Base-by-base conservation (phyloP, 2,888 invertebrate species). In the Apodemia mormo region DNA sequence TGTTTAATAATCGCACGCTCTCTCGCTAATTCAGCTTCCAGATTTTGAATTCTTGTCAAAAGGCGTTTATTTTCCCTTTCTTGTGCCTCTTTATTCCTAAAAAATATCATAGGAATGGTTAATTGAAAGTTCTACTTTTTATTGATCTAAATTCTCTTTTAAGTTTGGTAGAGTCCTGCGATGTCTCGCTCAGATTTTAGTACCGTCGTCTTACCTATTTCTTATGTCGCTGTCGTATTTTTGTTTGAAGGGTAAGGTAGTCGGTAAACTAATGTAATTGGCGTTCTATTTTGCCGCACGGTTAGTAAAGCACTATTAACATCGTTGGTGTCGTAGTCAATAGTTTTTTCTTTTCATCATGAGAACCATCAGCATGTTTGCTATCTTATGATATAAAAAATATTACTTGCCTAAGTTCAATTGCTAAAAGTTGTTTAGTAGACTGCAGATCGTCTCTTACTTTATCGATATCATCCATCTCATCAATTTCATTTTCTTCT, bases 401-500 rank as follows among this genome's bases (percentile, higher is more conserved):
- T 8, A 30, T 43, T 5, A 10, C 68, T 76, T 82, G 92, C 94
- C 95, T 94, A 77, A 98, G 90, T 89, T 98, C 98, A 71, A 97
- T 94, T 14, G 97, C 97, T 73, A 98, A 90, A 94, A 98, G 95
- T 90, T 98, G 98, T 87, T 98, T 98, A 8, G 97, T 97, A 71
- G 97, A 97, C 83, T 98, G 98, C 56, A 98, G 94, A 85, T 98
- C 98, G 82, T 98, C 98, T 77, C 98, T 94, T 29, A 97, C 96
- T 83, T 96, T 97, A 81, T 98, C 98, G 77, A 98, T 98, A 81
- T 98, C 98, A 78, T 98, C 98, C 94, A 97, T 95, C 81, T 98
- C 98, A 82, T 98, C 97, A 22, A 95, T 95, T 78, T 96, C 96
- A 70, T 95, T 95, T 79, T 95, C 95, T 78, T 95, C 95, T n/a